Percentiles rank a stretch among this genome's conserved stretches.
Evolutionary conservation across 2,888 invertebrate genomes (phyloP).

Genomic region (Scaptomyza reducta): DNA sequence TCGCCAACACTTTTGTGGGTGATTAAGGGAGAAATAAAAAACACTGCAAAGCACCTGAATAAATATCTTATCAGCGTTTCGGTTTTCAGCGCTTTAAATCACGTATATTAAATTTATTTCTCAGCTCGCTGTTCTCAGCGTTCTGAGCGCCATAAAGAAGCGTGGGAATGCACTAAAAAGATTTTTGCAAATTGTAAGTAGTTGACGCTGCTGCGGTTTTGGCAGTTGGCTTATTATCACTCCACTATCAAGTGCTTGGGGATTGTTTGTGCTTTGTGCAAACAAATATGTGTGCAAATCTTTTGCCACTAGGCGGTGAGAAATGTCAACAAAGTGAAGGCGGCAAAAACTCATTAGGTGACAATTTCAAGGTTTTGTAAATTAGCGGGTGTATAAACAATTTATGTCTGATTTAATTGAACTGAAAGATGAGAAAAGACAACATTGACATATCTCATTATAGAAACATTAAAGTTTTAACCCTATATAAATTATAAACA

Average conservation of each 20-base stretch:
- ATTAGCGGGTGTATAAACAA: constrained; percentile 19
- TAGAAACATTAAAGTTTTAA: no score
- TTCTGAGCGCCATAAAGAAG: constrained; percentile 58
- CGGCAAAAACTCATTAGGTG: constrained; percentile 20
- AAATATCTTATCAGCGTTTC: constrained; percentile 74
- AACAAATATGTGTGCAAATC: constrained; percentile 54
- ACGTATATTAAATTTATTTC: constrained; percentile 69
- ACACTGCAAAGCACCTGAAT: constrained; percentile 66
- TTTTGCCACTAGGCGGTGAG: constrained; percentile 55
- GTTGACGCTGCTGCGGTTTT: constrained; percentile 28
- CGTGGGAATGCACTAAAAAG: constrained; percentile 68
- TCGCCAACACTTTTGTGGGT: constrained; percentile 74
- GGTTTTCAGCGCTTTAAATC: constrained; percentile 65
- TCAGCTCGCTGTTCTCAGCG: constrained; percentile 30
- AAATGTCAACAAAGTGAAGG: constrained; percentile 63
- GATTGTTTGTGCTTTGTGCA: constrained; percentile 43
- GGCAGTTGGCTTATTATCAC: constrained; percentile 44
- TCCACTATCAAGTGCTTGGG: constrained; percentile 68
- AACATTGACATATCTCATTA: not conserved
- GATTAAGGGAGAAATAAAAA: constrained; percentile 58
- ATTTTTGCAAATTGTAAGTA: constrained; percentile 38
- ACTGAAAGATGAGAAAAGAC: not conserved
- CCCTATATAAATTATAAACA: no score
- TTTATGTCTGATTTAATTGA: no score
- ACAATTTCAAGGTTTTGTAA: constrained; percentile 34